phyloP scores from a whole-genome alignment of 2,113 vertebrate species.

The Amphiprion percula region DNA sequence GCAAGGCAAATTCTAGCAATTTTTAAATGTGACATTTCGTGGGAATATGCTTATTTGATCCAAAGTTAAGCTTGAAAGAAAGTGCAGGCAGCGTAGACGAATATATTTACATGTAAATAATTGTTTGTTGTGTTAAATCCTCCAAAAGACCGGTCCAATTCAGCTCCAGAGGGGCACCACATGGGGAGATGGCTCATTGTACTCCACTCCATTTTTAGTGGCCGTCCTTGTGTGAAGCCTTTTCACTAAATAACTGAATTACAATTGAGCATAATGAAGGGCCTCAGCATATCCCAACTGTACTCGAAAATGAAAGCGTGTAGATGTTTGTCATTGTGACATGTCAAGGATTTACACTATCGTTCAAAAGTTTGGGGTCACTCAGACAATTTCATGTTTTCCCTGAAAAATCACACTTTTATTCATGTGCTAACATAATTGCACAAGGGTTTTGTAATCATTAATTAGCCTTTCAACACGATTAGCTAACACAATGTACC shows the following conservation, averaged over 20 bases:
- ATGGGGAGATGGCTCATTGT: neutral
- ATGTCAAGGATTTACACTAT: neutral
- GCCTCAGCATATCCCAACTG: conserved; percentile 4
- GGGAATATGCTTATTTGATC: conserved; percentile 1
- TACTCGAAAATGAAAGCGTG: conserved; percentile 4
- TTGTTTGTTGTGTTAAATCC: conserved; percentile 38
- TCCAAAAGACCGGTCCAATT: conserved; percentile 20
- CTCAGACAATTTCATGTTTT: too few species aligned
- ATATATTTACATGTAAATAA: conserved; percentile 56
- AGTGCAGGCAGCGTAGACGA: conserved; percentile 17
- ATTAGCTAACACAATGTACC: too few species aligned
- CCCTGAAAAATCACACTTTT: too few species aligned
- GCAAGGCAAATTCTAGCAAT: neutral
- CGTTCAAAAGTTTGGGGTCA: too few species aligned
- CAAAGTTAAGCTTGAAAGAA: conserved; percentile 16
- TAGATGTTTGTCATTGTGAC: neutral
- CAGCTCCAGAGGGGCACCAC: conserved; percentile 16
- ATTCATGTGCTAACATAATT: too few species aligned
- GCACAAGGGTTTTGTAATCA: too few species aligned
- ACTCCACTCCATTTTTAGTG: conserved; percentile 18
- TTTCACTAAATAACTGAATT: conserved; percentile 17
- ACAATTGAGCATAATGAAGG: neutral
- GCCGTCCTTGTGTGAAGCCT: conserved; percentile 21
- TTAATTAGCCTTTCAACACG: too few species aligned
- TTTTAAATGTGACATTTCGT: conserved; percentile 17